Percentiles rank a stretch among this genome's conserved stretches.
Evolutionary conservation across 2,888 invertebrate species (phyloP).

Genomic region (Oithona nana): DNA sequence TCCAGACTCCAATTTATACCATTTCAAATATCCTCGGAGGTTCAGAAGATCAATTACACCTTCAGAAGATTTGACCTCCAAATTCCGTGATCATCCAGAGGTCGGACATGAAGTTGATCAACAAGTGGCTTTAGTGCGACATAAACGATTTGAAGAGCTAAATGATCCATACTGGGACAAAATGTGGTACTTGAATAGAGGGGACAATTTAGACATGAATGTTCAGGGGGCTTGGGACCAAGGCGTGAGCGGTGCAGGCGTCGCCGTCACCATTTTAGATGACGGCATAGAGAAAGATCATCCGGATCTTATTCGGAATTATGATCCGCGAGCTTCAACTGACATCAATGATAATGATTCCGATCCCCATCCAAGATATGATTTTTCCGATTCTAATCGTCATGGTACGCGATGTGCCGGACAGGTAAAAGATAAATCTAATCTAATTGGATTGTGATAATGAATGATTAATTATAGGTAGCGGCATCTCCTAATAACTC

Average conservation of each 20-base stretch:
- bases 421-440: slow-evolving; percentile 1
- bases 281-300: slow-evolving; percentile 91
- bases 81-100: not conserved
- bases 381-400: slow-evolving; percentile 85
- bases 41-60: too few relatives aligned
- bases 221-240: slow-evolving; percentile 84
- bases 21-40: not conserved
- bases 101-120: not conserved
- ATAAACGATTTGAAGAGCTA: not conserved
- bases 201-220: slow-evolving; percentile 85
- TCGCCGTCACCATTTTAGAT: slow-evolving; percentile 89
- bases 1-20: not conserved
- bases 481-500: slow-evolving; percentile 92
- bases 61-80: too few relatives aligned
- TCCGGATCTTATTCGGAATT: slow-evolving; percentile 75
- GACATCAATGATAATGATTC: slow-evolving; percentile 91
- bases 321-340: slow-evolving; percentile 83
- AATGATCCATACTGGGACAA: slow-evolving; percentile 16
- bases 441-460: not conserved
- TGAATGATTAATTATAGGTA: slow-evolving; percentile 32
- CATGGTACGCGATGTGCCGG: slow-evolving; percentile 38
- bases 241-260: slow-evolving; percentile 70
- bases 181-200: slow-evolving; percentile 33
- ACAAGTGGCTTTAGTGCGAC: not conserved
- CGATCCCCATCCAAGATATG: slow-evolving; percentile 93